phyloP scores from a whole-genome alignment of 2,113 vertebrate genomes.

The Bolborhynchus lineola region DNA sequence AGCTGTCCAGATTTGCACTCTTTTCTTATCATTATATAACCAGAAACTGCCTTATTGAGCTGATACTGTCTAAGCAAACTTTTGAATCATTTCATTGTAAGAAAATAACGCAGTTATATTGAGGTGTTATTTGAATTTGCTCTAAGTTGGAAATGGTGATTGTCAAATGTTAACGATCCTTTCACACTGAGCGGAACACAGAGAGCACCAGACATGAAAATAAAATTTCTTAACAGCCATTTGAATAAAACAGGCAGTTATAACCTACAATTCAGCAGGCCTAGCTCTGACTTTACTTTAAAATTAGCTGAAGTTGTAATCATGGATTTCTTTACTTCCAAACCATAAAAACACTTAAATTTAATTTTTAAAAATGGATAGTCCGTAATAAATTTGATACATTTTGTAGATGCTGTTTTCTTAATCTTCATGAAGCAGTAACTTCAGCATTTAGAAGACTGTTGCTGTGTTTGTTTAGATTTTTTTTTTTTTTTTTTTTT shows the following conservation, averaged over 20 bases:
- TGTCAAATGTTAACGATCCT: neutral
- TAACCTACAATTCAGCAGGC: neutral
- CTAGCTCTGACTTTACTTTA: neutral
- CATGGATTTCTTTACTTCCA: neutral
- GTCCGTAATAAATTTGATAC: neutral
- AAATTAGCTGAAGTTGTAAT: neutral
- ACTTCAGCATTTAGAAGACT: neutral
- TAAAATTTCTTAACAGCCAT: neutral
- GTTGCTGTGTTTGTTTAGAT: neutral
- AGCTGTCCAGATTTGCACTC: neutral
- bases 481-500: no score
- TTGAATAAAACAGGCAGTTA: neutral
- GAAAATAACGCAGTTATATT: neutral
- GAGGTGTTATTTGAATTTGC: neutral
- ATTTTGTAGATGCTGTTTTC: neutral
- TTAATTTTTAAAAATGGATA: neutral
- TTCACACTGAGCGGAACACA: rapidly evolving
- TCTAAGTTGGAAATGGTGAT: neutral
- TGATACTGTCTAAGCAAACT: neutral
- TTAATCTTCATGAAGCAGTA: neutral
- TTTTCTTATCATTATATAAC: neutral
- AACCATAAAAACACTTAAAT: neutral
- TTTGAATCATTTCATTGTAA: neutral
- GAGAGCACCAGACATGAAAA: neutral
- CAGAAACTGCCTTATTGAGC: neutral